Percentiles rank a stretch among this genome's conserved stretches.
phyloP scores from a whole-genome alignment of 2,113 vertebrate genomes.

The Oenanthe oenanthe region DNA sequence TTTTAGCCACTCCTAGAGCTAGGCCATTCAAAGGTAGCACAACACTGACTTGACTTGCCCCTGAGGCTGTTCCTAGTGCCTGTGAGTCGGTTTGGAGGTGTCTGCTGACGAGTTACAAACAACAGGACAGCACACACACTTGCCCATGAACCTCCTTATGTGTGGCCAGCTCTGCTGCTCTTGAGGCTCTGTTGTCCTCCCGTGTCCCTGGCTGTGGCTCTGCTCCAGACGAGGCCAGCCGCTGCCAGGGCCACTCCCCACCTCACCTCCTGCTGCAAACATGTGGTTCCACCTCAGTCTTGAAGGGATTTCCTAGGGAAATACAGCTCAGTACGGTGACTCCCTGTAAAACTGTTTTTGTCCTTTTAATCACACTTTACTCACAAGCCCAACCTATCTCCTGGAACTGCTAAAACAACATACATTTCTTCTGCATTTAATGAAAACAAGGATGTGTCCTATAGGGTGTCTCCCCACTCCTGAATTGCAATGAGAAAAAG shows the following conservation, averaged over 20 bases:
- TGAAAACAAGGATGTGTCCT: not conserved
- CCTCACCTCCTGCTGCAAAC: not conserved
- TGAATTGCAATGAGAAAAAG: not conserved
- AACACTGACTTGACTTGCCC: not conserved
- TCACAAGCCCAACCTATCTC: not conserved
- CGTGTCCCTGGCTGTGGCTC: rapidly evolving
- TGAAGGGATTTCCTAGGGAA: not conserved
- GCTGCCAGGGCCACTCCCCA: not conserved
- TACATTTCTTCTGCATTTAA: not conserved
- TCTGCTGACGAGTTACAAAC: not conserved
- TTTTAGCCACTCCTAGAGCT: not conserved
- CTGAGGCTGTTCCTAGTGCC: not conserved
- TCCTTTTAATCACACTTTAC: not conserved
- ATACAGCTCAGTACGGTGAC: not conserved
- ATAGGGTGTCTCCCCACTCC: not conserved
- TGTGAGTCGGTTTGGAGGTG: rapidly evolving
- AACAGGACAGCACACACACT: rapidly evolving
- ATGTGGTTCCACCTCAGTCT: rapidly evolving
- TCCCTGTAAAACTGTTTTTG: not conserved
- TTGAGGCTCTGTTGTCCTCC: not conserved
- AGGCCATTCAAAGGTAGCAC: not conserved
- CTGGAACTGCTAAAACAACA: not conserved
- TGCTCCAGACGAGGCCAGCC: not conserved
- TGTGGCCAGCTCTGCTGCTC: not conserved
- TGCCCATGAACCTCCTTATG: not conserved